Evolutionary conservation across 2,797 vertebrate genomes (phyloP), one percentile per base, ranked within the genome.

Genomic region (Myoxocephalus aenaeus): DNA sequence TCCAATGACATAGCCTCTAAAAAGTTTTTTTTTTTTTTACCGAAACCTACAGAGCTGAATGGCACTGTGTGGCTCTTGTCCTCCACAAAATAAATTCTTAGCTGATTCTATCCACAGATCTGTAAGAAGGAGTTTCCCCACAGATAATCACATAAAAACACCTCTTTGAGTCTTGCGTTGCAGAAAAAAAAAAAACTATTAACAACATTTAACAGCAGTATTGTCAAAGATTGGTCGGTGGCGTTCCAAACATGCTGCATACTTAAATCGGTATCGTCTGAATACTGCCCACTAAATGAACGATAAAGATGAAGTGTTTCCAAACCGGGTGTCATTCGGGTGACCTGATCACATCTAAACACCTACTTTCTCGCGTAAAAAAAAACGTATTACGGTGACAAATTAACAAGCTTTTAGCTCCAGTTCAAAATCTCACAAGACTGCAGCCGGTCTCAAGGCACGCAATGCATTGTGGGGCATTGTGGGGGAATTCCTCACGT

Each of bases 11-110:
- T 2, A 14, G 59, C 72, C 69, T 13, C 65, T 79, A 73, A 85
- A 57, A 82, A 38, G 72, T n/a, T n/a, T n/a, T n/a, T n/a, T n/a
- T n/a, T 65, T 79, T 79, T 63, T 75, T 63, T 11, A 54, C 53
- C 71, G 12, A 9, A 73, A 70, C 66, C 62, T 54, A 20, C 65
- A 54, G 20, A 70, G 48, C 12, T 44, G 17, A 70, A 63, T 0
- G 22, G 59, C 4, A 4, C 32, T 6, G 32, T 32, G 32, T 32
- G 32, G n/a, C n/a, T 27, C 32, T 6, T 32, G 32, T 7, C 34
- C 34, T 34, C 34, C 34, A 34, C 34, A 4, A 34, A 34, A 34
- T 1, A 7, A 7, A 7, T 7, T 34, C 34, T 34, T 7, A 14
- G 4, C 4, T 42, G 40, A 42, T 15, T 5, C 14, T 42, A 42